Percentiles rank a stretch among this genome's conserved stretches.
These are phyloP conservation scores for Mesitornis unicolor DNA, from an alignment of 2,113 vertebrate species.

Conservation along the genomic window DNA sequence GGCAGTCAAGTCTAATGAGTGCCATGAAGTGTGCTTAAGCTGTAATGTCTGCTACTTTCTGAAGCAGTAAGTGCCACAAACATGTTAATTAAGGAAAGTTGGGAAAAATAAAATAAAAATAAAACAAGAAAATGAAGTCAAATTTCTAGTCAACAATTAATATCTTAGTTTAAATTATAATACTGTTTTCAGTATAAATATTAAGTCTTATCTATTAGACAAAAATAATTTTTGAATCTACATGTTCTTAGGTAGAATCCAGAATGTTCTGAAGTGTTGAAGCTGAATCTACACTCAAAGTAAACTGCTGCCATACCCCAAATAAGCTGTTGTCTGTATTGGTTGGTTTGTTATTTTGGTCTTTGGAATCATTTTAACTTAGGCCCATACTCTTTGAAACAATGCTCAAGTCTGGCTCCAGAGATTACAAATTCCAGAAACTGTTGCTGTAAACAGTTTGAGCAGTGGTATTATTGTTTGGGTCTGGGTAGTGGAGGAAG, in stretches of 20 bases:
- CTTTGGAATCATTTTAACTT: neutral
- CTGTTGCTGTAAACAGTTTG: neutral
- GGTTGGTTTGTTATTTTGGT: neutral
- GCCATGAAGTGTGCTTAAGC: neutral
- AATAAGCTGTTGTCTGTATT: neutral
- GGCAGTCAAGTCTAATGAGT: neutral
- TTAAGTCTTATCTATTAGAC: neutral
- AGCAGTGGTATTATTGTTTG: neutral
- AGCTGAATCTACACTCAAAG: neutral
- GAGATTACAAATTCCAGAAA: neutral
- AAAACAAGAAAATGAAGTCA: neutral
- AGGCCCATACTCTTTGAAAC: neutral
- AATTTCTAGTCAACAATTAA: neutral
- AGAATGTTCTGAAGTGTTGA: neutral
- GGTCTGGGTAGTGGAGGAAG: fast-evolving
- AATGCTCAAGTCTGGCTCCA: neutral
- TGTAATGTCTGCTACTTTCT: neutral
- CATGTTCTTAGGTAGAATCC: neutral
- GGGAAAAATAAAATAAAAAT: neutral
- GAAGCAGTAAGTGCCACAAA: neutral
- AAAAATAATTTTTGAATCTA: neutral
- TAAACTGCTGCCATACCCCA: neutral
- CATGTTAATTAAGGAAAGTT: neutral
- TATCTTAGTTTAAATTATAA: neutral
- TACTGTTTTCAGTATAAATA: neutral